These are phyloP conservation scores for Tupaia chinensis DNA, from an alignment of 2,113 vertebrate species.

Conservation along the genomic window DNA sequence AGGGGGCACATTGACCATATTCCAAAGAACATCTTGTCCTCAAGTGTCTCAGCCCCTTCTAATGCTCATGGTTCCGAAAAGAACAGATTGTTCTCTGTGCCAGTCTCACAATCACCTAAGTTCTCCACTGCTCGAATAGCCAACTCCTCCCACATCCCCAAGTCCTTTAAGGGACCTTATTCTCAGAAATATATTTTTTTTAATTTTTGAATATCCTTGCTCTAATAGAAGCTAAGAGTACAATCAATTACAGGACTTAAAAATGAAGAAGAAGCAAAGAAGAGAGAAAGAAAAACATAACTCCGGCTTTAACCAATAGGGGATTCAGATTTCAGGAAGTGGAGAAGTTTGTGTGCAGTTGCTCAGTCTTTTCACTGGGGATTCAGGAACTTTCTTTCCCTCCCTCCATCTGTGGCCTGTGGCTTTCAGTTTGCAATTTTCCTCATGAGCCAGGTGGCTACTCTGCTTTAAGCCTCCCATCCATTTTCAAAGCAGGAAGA, in stretches of 20 bases:
- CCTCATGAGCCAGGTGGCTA: not conserved
- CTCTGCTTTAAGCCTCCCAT: not conserved
- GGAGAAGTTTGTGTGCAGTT: not conserved
- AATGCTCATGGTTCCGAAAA: not conserved
- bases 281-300: not conserved
- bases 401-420: not conserved
- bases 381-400: not conserved
- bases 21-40: not conserved
- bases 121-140: not conserved
- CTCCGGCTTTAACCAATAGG: not conserved
- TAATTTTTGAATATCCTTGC: not conserved
- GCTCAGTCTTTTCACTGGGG: not conserved
- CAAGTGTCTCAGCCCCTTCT: not conserved
- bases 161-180: not conserved
- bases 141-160: not conserved
- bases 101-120: not conserved
- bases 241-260: not conserved
- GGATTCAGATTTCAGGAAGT: not conserved
- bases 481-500: not conserved
- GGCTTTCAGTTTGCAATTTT: not conserved
- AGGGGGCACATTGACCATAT: not conserved
- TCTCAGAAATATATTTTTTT: not conserved
- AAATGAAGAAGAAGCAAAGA: no score
- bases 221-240: not conserved
- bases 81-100: not conserved